Base-by-base conservation (phyloP, 2,888 invertebrate species). In the Drosophila cyrtoloma region DNA sequence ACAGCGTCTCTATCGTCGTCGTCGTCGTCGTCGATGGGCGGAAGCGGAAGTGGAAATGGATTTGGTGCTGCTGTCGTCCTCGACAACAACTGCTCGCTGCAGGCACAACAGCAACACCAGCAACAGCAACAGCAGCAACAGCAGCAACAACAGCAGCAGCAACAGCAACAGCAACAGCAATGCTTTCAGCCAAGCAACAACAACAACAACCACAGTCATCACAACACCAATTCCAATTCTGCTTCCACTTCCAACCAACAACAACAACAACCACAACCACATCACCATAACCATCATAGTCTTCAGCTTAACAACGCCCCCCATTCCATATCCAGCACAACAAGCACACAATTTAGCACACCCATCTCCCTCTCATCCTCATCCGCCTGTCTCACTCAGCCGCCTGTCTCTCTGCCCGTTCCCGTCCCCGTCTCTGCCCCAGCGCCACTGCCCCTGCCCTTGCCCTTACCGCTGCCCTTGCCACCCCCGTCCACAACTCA, bases 241-340 rank as follows among this genome's bases (percentile, higher is more conserved):
- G 85, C 92, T 92, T 91, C 92, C 91, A 92, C 91, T 91, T 92
- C 92, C 91, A 92, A 84, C 82, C 90, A 91, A 84, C 86, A 87
- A 87, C 78, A 44, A 71, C 60, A 87, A 87, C 78, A 44, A 71
- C 57, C 53, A 56, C 59, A 62, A 64, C 56, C 65, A 72, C 76
- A 79, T 60, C 79, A 75, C 51, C 79, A 79, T 79, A 75, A 79
- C 69, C 79, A 79, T 67, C 83, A 82, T 75, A 77, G 70, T 68
- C 75, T 77, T 57, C 79, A 76, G 68, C 71, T 71, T 44, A 79
- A 79, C 53, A 69, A 71, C 56, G 58, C 64, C 44, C 55, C 82
- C 58, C 66, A 71, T 28, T 62, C 81, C 77, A 66, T 66, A 28
- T 75, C 75, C 59, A 82, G 65, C 77, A 77, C 77, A 72, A 68